Evolutionary conservation across 2,797 vertebrate species (phyloP), one percentile per base, ranked within the genome.

Genomic region (Peromyscus melanophrys): DNA sequence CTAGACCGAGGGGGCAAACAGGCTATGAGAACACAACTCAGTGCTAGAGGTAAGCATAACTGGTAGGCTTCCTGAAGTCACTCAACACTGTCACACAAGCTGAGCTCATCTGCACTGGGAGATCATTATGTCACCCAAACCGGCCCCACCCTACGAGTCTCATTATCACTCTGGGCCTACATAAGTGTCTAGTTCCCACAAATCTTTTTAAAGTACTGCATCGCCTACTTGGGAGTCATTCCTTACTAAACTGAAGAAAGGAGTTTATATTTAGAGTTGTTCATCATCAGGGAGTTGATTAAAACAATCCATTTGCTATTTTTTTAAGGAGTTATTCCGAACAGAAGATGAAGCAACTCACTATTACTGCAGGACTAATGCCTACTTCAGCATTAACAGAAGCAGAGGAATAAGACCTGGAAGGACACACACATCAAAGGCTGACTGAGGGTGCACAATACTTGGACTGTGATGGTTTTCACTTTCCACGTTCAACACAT

Each of bases 181-280:
- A 0, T 85, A 52, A 49, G 67, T 43, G 11, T 16, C 52, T 25
- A 78, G 21, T 6, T 40, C 27, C 57, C n/a, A 83, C 34, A 89
- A 27, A 34, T n/a, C 37, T 77, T 65, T 65, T 73, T 52, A 16
- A 91, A 93, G 29, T 57, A 83, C 6, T 67, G 21, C 16, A 84
- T 0, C 86, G 16, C 55, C 46, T 88, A 92, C 65, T 81, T 75
- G n/a, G n/a, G n/a, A 84, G 95, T 87, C 27, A 87, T 49, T 89
- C 29, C 37, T 52, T 69, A 90, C 0, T 73, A 49, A 85, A 89
- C 19, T 63, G 55, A 95, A 31, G 49, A 52, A 19, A 81, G 69
- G 89, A 57, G 11, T 34, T 93, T 94, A 92, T 71, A 65, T 69
- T 76, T 55, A 95, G n/a, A 52, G 61, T 61, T 95, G 23, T 43